These are phyloP conservation scores for Monopterus albus DNA, from an alignment of 2,113 vertebrate species.

Conservation along the genomic window DNA sequence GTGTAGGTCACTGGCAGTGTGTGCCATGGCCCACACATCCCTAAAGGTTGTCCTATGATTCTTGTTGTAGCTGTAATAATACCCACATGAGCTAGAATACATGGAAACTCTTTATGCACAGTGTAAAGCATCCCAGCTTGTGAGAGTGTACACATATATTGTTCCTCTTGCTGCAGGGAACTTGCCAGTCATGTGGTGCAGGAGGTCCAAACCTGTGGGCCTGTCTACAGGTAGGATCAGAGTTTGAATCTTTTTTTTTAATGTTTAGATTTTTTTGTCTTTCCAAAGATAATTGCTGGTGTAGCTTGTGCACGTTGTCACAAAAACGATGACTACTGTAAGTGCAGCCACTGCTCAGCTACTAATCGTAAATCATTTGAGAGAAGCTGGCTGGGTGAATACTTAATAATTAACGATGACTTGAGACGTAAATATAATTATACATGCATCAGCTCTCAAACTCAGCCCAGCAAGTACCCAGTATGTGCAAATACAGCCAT, in stretches of 20 bases:
- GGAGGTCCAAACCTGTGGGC: conserved; percentile 97
- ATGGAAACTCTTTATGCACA: not conserved
- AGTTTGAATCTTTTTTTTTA: not conserved
- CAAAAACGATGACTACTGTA: not conserved
- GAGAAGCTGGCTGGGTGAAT: not conserved
- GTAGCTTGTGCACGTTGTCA: not conserved
- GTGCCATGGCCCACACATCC: not conserved
- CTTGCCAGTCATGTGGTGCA: conserved; percentile 95
- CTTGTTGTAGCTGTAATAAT: not conserved
- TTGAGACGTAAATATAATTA: conserved; percentile 3
- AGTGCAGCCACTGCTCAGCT: not conserved
- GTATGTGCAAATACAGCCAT: not conserved
- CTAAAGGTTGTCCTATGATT: not conserved
- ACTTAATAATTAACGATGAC: conserved; percentile 36
- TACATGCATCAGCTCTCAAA: not conserved
- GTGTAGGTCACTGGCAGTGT: not conserved
- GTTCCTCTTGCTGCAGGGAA: conserved; percentile 84
- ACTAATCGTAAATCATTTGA: conserved; percentile 8
- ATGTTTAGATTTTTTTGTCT: not conserved
- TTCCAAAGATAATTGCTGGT: not conserved
- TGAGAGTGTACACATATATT: not conserved
- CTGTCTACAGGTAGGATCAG: conserved; percentile 92
- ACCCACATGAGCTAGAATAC: not conserved
- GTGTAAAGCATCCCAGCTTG: not conserved
- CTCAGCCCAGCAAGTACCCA: not conserved